These are phyloP conservation scores for Deroplatys truncata DNA, from an alignment of 2,888 invertebrate genomes.

Conservation along the genomic window DNA sequence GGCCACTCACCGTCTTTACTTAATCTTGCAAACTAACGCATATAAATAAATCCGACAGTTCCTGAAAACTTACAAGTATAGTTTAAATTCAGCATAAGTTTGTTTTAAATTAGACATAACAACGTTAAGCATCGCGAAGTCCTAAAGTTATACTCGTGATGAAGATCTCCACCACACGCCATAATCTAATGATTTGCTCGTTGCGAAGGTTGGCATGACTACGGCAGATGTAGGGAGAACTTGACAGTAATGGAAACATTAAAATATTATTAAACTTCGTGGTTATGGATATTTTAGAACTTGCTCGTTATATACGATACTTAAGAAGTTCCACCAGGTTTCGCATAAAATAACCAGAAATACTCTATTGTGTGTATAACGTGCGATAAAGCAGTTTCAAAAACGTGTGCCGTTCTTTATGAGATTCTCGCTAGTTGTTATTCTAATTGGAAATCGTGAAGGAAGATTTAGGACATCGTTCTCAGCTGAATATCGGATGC, in stretches of 20 bases:
- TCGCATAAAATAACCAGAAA: background rate
- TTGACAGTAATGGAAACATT: background rate
- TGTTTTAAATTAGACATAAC: background rate
- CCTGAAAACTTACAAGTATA: too few species aligned
- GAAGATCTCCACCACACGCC: background rate
- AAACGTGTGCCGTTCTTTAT: background rate
- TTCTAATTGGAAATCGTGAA: background rate
- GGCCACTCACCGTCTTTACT: too few species aligned
- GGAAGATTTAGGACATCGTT: background rate
- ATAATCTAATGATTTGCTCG: background rate
- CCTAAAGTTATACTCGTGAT: background rate
- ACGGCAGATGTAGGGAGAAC: background rate
- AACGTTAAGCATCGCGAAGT: background rate
- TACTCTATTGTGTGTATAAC: background rate
- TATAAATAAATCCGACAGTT: too few species aligned
- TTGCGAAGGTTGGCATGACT: background rate
- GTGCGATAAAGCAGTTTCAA: background rate
- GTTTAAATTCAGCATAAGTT: too few species aligned
- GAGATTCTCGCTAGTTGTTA: background rate
- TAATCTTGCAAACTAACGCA: too few species aligned
- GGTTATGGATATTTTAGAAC: background rate
- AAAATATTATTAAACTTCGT: background rate
- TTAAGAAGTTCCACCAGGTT: background rate
- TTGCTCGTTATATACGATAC: background rate
- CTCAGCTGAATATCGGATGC: background rate